These are phyloP conservation scores for Thymelicus acteon DNA, from an alignment of 2,888 invertebrate species.

Conservation along the genomic window DNA sequence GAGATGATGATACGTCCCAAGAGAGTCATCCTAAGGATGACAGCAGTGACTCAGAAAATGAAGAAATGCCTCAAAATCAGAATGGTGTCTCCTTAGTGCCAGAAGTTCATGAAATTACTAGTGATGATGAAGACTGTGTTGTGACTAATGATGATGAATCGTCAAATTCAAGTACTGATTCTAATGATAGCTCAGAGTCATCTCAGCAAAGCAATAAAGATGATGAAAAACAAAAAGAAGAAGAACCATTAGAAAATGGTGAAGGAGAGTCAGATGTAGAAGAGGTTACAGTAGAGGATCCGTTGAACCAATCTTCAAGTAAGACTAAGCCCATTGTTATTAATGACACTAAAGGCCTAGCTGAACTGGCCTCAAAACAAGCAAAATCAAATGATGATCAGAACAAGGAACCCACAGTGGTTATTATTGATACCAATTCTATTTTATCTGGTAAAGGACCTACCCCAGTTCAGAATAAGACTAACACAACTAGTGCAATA, in stretches of 20 bases:
- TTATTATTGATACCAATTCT: slow-evolving; percentile 94
- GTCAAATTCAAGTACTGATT: slow-evolving; percentile 83
- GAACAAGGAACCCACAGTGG: slow-evolving; percentile 91
- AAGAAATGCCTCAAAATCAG: slow-evolving; percentile 69
- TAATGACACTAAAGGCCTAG: slow-evolving; percentile 89
- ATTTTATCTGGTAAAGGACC: slow-evolving; percentile 72
- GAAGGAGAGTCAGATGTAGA: slow-evolving; percentile 87
- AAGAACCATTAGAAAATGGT: slow-evolving; percentile 76
- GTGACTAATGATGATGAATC: slow-evolving; percentile 82
- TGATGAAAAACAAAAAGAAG: slow-evolving; percentile 82
- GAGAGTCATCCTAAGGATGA: slow-evolving; percentile 79
- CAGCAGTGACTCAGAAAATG: slow-evolving; percentile 74
- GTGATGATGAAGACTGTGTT: slow-evolving; percentile 84
- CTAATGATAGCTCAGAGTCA: slow-evolving; percentile 86
- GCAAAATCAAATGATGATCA: slow-evolving; percentile 70
- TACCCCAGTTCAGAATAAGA: slow-evolving; percentile 54
- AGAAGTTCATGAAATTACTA: slow-evolving; percentile 83
- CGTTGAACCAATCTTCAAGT: slow-evolving; percentile 75
- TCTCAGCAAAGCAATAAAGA: slow-evolving; percentile 74
- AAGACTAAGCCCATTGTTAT: slow-evolving; percentile 86
- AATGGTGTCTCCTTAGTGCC: slow-evolving; percentile 74
- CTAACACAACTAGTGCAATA: slow-evolving; percentile 55
- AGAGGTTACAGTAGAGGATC: slow-evolving; percentile 89
- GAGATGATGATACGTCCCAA: slow-evolving; percentile 80
- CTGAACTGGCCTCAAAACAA: slow-evolving; percentile 87